phyloP scores from a whole-genome alignment of 2,113 vertebrate genomes.

The Spermophilus dauricus region DNA sequence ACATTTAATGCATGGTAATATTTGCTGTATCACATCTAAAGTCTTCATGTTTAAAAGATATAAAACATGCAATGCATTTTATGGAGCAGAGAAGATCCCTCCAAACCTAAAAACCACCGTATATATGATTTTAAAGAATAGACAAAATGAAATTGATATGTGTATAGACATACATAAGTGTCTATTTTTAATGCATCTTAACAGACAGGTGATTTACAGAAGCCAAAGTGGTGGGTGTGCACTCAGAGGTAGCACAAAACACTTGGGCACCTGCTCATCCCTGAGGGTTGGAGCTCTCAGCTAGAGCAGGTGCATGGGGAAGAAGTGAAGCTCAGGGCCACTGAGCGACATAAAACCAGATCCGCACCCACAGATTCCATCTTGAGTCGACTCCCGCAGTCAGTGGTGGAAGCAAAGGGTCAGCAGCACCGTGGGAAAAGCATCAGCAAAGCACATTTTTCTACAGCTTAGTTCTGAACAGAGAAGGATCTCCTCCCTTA shows the following conservation, averaged over 20 bases:
- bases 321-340: neutral
- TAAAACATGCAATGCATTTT: neutral
- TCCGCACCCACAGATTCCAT: neutral
- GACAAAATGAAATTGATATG: neutral
- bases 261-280: neutral
- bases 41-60: neutral
- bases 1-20: neutral
- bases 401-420: neutral
- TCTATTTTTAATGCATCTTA: neutral
- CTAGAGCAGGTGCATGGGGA: neutral
- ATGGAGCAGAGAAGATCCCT: neutral
- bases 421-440: neutral
- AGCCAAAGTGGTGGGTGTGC: neutral
- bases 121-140: neutral
- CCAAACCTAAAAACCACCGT: neutral
- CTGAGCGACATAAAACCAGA: neutral
- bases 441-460: neutral
- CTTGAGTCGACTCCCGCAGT: too few relatives aligned
- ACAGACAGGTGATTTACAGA: neutral
- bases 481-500: neutral
- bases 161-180: too few relatives aligned
- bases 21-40: neutral
- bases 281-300: neutral
- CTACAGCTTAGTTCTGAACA: fast-evolving
- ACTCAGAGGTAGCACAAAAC: neutral